A percentile compares a stretch with the other conserved stretches of the same genome.
phyloP scores from a whole-genome alignment of 1,140 invertebrate genomes.

The Plutomurus gul region DNA sequence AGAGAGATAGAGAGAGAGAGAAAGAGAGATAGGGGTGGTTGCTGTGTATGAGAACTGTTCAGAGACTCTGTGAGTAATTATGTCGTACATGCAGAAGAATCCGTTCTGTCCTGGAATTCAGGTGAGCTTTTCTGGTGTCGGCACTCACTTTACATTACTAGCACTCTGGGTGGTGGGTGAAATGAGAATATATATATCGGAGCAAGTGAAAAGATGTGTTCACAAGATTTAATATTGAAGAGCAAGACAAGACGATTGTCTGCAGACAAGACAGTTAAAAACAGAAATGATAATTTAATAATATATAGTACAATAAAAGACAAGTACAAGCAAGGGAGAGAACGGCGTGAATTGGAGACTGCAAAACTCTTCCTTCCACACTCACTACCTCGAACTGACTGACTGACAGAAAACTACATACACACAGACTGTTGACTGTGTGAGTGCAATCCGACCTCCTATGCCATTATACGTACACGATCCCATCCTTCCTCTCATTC shows the following conservation, averaged over 20 bases:
- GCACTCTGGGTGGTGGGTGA: too few species aligned
- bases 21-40: too few species aligned
- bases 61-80: too few species aligned
- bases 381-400: slow-evolving; percentile 17
- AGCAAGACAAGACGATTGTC: not conserved
- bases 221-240: not conserved
- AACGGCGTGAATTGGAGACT: slow-evolving; percentile 1
- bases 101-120: too few species aligned
- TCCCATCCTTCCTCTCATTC: not conserved
- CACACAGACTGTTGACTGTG: not conserved
- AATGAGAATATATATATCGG: too few species aligned
- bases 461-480: too few species aligned
- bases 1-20: too few species aligned
- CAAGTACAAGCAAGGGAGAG: slow-evolving; percentile 1
- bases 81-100: too few species aligned
- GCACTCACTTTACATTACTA: too few species aligned
- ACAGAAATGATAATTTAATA: not conserved
- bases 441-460: not conserved
- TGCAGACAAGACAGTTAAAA: not conserved
- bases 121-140: too few species aligned
- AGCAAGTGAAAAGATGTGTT: not conserved
- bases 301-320: not conserved
- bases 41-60: too few species aligned
- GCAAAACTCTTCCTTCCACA: slow-evolving; percentile 20
- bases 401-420: slow-evolving; percentile 7